A percentile compares a stretch with the other conserved stretches of the same genome.
Evolutionary conservation across 2,888 invertebrate genomes (phyloP).

Genomic region (Strigamia crassipes): DNA sequence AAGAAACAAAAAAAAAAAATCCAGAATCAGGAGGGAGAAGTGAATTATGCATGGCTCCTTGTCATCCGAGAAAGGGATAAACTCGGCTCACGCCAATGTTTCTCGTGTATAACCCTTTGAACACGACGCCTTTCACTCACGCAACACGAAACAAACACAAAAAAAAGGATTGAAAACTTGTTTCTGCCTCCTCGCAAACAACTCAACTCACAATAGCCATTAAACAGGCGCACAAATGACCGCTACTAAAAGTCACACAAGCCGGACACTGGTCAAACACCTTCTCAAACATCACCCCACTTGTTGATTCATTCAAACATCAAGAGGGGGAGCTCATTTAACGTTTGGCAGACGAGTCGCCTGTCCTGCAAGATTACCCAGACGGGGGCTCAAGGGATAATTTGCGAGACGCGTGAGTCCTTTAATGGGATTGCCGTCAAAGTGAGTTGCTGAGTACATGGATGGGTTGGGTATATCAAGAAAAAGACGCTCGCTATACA

Average conservation of each 20-base stretch:
- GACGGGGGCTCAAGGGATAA: constrained; percentile 19
- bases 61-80: constrained; percentile 29
- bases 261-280: constrained; percentile 33
- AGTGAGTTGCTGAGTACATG: constrained; percentile 5
- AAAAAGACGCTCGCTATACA: neutral
- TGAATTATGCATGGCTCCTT: constrained; percentile 27
- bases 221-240: constrained; percentile 14
- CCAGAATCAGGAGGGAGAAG: neutral
- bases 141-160: constrained; percentile 18
- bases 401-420: constrained; percentile 12
- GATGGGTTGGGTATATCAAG: neutral
- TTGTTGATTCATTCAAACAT: neutral
- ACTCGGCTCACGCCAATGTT: constrained; percentile 21
- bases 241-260: neutral
- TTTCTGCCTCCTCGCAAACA: neutral
- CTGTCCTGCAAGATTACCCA: constrained; percentile 22
- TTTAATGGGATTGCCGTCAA: constrained; percentile 34
- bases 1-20: neutral
- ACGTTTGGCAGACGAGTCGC: constrained; percentile 7
- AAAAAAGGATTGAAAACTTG: neutral
- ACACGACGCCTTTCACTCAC: constrained; percentile 30
- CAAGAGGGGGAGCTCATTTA: neutral
- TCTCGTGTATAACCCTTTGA: constrained; percentile 24
- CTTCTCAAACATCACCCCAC: neutral
- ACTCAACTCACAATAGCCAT: neutral